Base-by-base conservation (phyloP, 2,113 vertebrate genomes). In the Bufo gargarizans region DNA sequence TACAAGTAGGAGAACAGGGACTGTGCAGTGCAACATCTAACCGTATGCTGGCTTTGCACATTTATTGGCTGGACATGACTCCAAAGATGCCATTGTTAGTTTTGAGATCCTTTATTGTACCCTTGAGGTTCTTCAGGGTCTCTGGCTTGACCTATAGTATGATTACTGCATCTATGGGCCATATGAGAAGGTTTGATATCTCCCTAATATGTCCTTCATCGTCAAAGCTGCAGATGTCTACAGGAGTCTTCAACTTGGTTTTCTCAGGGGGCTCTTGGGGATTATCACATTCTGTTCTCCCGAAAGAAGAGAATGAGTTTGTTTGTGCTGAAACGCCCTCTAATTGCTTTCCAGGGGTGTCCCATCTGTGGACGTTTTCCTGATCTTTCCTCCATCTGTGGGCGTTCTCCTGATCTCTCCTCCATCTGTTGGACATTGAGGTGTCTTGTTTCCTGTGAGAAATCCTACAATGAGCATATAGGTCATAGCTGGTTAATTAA, bases 401-500 rank as follows among this genome's bases (percentile, higher is more conserved):
- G 61, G 56, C 11, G 22, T 20, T 43, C 59, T 80, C 63, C 63
- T 72, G 65, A 87, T 80, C 55, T 20, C 13, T 82, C 71, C 53
- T 74, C 78, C 86, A 87, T 59, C 65, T 87, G 86, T 4, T 20
- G 63, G 56, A 43, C 47, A 55, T 45, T 19, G 65, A 43, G 22
- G 85, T 43, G 56, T 76, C 67, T 59, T 12, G 43, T 76, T 88
- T 88, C 86, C 79, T 88, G 79, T 81, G 78, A 22, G 55, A 87
- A 72, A n/a, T 74, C 10, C 13, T 59, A 82, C 58, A 7, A 17
- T 12, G 45, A 50, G 58, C 12, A 19, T 33, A 61, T 9, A 6
- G 72, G 53, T 80, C 50, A 80, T 59, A 0, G 77, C 13, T 16
- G 77, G 22, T 33, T 76, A 53, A 77, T 77, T 13, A 43, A 58